These are phyloP conservation scores for Ceratitis capitata DNA, from an alignment of 1,140 invertebrate genomes.

Conservation along the genomic window DNA sequence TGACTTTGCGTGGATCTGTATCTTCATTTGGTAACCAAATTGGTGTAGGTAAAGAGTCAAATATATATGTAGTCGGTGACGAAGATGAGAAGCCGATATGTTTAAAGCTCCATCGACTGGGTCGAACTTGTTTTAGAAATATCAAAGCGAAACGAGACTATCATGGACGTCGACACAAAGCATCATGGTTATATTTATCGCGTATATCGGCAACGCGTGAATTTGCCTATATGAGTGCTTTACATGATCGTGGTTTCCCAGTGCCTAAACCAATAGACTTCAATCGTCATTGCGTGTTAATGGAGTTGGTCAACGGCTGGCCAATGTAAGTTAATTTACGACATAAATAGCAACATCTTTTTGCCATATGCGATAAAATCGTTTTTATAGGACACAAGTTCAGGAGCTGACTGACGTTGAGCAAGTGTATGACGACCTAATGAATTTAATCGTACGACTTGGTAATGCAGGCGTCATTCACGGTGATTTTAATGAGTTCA, in stretches of 20 bases:
- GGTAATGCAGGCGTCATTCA: constrained; percentile 97
- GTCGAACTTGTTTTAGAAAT: constrained; percentile 96
- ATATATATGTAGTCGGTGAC: constrained; percentile 89
- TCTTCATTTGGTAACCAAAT: constrained; percentile 97
- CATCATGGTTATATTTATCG: constrained; percentile 98
- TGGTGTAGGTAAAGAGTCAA: constrained; percentile 97
- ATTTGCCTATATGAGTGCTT: constrained; percentile 97
- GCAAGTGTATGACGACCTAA: constrained; percentile 90
- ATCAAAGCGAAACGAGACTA: constrained; percentile 97
- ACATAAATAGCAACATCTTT: neutral
- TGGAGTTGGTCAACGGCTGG: constrained; percentile 88
- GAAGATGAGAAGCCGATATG: constrained; percentile 79
- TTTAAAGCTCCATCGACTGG: constrained; percentile 94
- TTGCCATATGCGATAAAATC: neutral
- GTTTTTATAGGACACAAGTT: constrained; percentile 78
- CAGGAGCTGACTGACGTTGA: constrained; percentile 81
- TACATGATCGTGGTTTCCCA: constrained; percentile 90
- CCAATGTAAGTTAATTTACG: constrained; percentile 71
- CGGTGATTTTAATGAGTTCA: constrained; percentile 99
- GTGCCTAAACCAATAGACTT: constrained; percentile 95
- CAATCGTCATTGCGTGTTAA: constrained; percentile 96
- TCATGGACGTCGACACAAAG: constrained; percentile 87
- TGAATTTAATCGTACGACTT: constrained; percentile 92
- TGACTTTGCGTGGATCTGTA: constrained; percentile 82
- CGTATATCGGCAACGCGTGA: constrained; percentile 96